phyloP scores from a whole-genome alignment of 2,113 vertebrate species.

The Vimba vimba region DNA sequence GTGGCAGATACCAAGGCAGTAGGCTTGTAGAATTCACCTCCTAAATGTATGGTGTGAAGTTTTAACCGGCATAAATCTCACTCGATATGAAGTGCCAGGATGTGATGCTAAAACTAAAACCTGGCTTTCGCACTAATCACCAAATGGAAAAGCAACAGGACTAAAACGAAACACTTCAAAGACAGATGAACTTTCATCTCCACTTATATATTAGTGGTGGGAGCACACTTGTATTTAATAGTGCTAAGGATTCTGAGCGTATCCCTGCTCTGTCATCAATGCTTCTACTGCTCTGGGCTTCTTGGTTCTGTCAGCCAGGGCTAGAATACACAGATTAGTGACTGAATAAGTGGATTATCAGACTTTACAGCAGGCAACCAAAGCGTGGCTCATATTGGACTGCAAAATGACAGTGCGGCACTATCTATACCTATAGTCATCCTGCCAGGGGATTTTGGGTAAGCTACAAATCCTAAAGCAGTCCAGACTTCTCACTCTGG shows the following conservation, averaged over 20 bases:
- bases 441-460: constrained; percentile 73
- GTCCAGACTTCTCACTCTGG: constrained; percentile 66
- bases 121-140: constrained; percentile 32
- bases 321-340: constrained; percentile 80
- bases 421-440: constrained; percentile 80
- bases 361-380: constrained; percentile 81
- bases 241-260: constrained; percentile 46
- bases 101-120: constrained; percentile 33
- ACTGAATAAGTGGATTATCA: constrained; percentile 84
- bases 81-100: constrained; percentile 8
- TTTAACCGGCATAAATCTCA: constrained; percentile 18
- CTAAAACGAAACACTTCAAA: constrained; percentile 53
- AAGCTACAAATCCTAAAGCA: constrained; percentile 75
- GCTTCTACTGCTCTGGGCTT: constrained; percentile 51
- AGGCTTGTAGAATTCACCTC: constrained; percentile 1
- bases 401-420: constrained; percentile 70
- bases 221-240: constrained; percentile 54
- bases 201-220: constrained; percentile 45
- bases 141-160: constrained; percentile 29
- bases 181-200: constrained; percentile 52
- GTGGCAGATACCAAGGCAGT: not conserved
- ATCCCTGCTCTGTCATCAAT: constrained; percentile 52
- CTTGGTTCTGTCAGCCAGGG: constrained; percentile 69
- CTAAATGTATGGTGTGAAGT: not conserved
- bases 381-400: constrained; percentile 81